phyloP scores from a whole-genome alignment of 2,888 invertebrate genomes.

The Andrena marginata region DNA sequence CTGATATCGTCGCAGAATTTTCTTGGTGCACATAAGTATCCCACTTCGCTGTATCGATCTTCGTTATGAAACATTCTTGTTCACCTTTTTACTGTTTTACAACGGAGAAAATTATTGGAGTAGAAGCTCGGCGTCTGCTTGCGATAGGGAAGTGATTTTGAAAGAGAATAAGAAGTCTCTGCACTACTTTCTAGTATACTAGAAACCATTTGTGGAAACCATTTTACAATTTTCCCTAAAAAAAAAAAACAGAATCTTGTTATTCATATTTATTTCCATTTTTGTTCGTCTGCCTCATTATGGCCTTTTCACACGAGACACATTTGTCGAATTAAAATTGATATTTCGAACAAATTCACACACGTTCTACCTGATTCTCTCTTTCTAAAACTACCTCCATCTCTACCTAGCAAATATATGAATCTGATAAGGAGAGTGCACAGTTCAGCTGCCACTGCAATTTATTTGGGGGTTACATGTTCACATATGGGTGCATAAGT shows the following conservation, averaged over 20 bases:
- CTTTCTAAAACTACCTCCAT: too few species aligned
- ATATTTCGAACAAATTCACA: too few species aligned
- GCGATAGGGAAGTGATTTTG: slow-evolving; percentile 8
- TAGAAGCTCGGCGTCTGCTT: slow-evolving; percentile 33
- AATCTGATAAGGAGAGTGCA: too few species aligned
- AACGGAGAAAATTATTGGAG: slow-evolving; percentile 54
- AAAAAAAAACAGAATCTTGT: background rate
- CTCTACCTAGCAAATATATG: too few species aligned
- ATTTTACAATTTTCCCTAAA: slow-evolving; percentile 15
- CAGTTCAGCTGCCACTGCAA: too few species aligned
- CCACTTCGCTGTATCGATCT: slow-evolving; percentile 41
- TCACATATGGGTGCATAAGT: too few species aligned
- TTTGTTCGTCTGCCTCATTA: background rate
- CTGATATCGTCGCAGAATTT: slow-evolving; percentile 1
- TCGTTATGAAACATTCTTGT: slow-evolving; percentile 37
- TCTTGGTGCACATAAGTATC: slow-evolving; percentile 29
- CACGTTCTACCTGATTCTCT: too few species aligned
- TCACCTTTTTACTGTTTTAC: slow-evolving; percentile 33
- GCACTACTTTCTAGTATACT: slow-evolving; percentile 13
- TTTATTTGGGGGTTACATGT: too few species aligned
- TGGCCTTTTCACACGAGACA: too few species aligned
- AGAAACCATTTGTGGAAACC: slow-evolving; percentile 24
- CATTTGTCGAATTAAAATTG: background rate
- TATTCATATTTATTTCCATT: background rate
- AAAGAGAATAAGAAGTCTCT: slow-evolving; percentile 29